Conservation (phyloP, 1,140 invertebrate genomes). For the Drosophila equinoxialis region DNA sequence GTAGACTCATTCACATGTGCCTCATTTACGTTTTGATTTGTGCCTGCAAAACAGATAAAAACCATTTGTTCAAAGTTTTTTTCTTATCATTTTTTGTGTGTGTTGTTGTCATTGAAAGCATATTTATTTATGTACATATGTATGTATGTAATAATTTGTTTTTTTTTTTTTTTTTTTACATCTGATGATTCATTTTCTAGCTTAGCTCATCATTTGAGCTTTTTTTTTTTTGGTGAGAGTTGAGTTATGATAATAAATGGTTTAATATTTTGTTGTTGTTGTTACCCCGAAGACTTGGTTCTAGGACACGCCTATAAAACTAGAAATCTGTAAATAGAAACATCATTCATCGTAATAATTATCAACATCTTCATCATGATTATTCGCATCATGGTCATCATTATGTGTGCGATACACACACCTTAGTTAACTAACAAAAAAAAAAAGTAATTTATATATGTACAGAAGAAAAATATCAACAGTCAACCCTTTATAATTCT, state of each 20-base stretch:
- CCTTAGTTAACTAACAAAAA: constrained; percentile 14
- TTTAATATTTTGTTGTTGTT: constrained; percentile 12
- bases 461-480: constrained; percentile 10
- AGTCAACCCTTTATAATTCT: constrained; percentile 39
- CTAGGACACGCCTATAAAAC: constrained; percentile 70
- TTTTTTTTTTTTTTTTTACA: background rate
- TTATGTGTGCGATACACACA: constrained; percentile 53
- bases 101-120: constrained; percentile 12
- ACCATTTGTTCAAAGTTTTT: constrained; percentile 22
- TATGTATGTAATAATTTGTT: background rate
- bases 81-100: constrained; percentile 13
- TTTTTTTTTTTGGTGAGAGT: background rate
- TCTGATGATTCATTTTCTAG: constrained; percentile 39
- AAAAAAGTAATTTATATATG: too few relatives aligned
- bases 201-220: constrained; percentile 2
- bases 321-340: constrained; percentile 77
- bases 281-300: constrained; percentile 56
- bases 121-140: constrained; percentile 22
- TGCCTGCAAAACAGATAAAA: constrained; percentile 51
- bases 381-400: constrained; percentile 9
- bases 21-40: constrained; percentile 79
- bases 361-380: constrained; percentile 56
- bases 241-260: constrained; percentile 45
- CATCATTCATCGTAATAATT: constrained; percentile 62
- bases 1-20: constrained; percentile 67